Percentiles rank a stretch among this genome's conserved stretches.
Conservation (phyloP, 2,888 invertebrate species). For the Agonopterix alstromeriana region DNA sequence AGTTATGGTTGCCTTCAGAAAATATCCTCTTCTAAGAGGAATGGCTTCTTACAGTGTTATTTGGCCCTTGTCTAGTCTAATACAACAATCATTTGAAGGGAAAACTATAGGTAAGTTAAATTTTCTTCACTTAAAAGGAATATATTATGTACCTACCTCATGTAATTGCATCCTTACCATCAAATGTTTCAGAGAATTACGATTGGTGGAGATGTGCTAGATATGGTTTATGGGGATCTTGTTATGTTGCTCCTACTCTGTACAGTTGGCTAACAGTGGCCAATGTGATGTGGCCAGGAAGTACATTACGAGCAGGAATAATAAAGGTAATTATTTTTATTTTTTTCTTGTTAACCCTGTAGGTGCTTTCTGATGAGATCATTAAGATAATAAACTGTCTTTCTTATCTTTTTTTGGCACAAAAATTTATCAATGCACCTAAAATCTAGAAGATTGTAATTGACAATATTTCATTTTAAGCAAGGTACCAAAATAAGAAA, state of each 20-base stretch:
- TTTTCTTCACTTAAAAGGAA: too few relatives aligned
- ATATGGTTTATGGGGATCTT: conserved; percentile 87
- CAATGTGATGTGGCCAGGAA: conserved; percentile 85
- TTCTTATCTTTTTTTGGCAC: neutral
- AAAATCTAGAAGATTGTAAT: too few relatives aligned
- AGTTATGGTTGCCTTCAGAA: conserved; percentile 40
- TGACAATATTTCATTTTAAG: too few relatives aligned
- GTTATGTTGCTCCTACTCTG: conserved; percentile 88
- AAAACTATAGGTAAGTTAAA: conserved; percentile 73
- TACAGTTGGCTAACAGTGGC: conserved; percentile 88
- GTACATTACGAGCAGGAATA: conserved; percentile 80
- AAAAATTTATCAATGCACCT: neutral
- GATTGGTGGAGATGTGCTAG: conserved; percentile 83
- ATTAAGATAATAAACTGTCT: neutral
- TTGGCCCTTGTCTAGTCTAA: conserved; percentile 84
- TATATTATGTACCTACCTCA: too few relatives aligned
- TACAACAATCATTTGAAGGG: conserved; percentile 83
- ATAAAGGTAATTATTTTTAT: conserved; percentile 78
- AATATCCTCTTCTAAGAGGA: conserved; percentile 72
- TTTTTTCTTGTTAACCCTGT: neutral
- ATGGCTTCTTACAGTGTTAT: conserved; percentile 84
- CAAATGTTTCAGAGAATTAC: conserved; percentile 61
- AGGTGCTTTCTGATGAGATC: neutral
- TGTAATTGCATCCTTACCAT: too few relatives aligned
- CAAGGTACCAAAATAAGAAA: too few relatives aligned